Evolutionary conservation across 2,888 invertebrate species (phyloP), one percentile per base, ranked within the genome.

Genomic region (Cremastinae sp.): DNA sequence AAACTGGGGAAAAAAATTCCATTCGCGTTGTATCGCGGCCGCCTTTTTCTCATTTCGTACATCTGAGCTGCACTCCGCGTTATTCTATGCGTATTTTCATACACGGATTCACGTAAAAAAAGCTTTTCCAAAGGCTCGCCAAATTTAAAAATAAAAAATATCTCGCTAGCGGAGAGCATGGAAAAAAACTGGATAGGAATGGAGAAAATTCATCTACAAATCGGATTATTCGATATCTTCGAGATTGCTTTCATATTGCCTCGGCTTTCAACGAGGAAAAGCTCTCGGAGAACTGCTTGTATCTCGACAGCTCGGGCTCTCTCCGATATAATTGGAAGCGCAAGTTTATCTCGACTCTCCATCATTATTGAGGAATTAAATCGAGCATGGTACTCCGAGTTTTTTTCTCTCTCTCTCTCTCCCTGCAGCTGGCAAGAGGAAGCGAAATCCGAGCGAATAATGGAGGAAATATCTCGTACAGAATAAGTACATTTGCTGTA

Each of bases 281-380:
- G 9, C 54, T 54, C 28, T 18, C 16, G 10, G 38, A 28, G 10
- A 61, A 22, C 34, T 16, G n/a, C 38, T 59, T 18, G 8, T 49
- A 14, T 38, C 53, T 9, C 14, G 10, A 61, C 14, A 16, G 43
- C 61, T 14, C 53, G 34, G 18, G 5, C 54, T 47, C 18, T 14
- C 28, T 18, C 14, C 18, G 14, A 54, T 62, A 45, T 62, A 70
- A 70, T 70, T 54, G 70, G 54, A 45, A 12, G 10, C 18, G 38
- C 28, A 20, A 43, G 18, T 34, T 58, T 43, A 65, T 64, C 72
- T 28, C 10, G 14, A 49, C 22, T 64, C 38, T 71, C 28, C 58
- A 53, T 65, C 65, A 51, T 72, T 72, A 65, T 72, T 53, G 56
- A 51, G 51, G 43, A 58, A 51, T 72, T 53, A 47, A 65, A 49